Evolutionary conservation across 2,113 vertebrate genomes (phyloP).

Genomic region (Myotis brandtii): DNA sequence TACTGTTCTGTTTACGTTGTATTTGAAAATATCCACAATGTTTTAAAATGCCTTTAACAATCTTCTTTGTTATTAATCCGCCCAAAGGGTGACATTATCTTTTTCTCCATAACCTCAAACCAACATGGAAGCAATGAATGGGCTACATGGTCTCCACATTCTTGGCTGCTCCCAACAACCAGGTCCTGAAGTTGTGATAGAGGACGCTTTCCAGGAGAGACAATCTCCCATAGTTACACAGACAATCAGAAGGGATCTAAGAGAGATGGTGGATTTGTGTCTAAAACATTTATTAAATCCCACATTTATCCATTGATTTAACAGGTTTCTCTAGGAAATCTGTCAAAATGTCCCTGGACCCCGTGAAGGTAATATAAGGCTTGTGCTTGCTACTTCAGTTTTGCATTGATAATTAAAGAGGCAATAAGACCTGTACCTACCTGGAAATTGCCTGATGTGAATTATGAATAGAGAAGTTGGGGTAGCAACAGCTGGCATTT

Average conservation of each 20-base stretch:
- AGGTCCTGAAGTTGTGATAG: background rate
- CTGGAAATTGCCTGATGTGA: background rate
- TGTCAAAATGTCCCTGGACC: background rate
- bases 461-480: background rate
- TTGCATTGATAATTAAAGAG: conserved; percentile 11
- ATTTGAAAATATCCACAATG: conserved; percentile 17
- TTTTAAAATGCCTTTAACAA: background rate
- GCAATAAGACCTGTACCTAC: background rate
- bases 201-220: background rate
- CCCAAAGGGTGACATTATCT: background rate
- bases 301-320: background rate
- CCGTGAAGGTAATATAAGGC: background rate
- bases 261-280: background rate
- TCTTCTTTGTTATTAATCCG: conserved; percentile 1
- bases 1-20: background rate
- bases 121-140: background rate
- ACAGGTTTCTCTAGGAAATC: background rate
- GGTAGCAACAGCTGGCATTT: background rate
- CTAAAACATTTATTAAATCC: background rate
- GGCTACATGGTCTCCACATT: background rate
- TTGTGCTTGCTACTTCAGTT: background rate
- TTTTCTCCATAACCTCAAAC: background rate
- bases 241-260: background rate
- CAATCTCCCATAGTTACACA: background rate
- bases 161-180: background rate